Base-by-base conservation (phyloP, 1,140 invertebrate species). In the Acyrthosiphon pisum region DNA sequence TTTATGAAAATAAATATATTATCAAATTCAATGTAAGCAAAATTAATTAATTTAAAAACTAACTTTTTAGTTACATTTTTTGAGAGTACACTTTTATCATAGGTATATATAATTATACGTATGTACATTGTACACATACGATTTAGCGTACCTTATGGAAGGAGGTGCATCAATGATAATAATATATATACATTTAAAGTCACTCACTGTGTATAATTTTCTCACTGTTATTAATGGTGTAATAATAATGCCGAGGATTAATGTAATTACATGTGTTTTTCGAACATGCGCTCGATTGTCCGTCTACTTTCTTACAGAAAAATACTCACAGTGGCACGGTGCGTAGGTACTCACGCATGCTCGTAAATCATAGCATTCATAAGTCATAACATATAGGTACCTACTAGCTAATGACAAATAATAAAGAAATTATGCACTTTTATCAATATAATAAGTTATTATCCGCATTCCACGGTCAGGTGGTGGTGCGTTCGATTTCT, bases 181-280 rank as follows among this genome's bases (percentile, higher is more conserved):
- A 44, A 46, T 86, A 44, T 2, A 53, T 50, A 50, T 8, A 22
- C 35, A 50, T 53, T 50, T 50, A 23, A 50, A 35, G 87, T 50
- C 88, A 56, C 23, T 37, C 23, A 37, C 50, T 37, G 35, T 90
- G 23, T 90, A 23, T 90, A 60, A 90, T 90, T 90, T 90, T 60
- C 88, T 90, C 88, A 60, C 88, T 60, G 60, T 37, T 90, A 90
- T 90, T 90, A 90, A 90, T 90, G 9, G 53, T 37, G 53, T 90
- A 90, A 90, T 90, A 44, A 90, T 60, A 90, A 60, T 88, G 50
- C 35, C 11, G 53, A 37, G 22, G 35, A 30, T n/a, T 1, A 60
- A 37, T 41, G n/a, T 90, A 90, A 89, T 89, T 89, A 89, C 87
- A n/a, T 23, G n/a, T 35, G 48, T 20, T 46, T 50, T 89, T 37